Evolutionary conservation across 2,888 invertebrate genomes (phyloP).

Genomic region (Hartigia nigra): DNA sequence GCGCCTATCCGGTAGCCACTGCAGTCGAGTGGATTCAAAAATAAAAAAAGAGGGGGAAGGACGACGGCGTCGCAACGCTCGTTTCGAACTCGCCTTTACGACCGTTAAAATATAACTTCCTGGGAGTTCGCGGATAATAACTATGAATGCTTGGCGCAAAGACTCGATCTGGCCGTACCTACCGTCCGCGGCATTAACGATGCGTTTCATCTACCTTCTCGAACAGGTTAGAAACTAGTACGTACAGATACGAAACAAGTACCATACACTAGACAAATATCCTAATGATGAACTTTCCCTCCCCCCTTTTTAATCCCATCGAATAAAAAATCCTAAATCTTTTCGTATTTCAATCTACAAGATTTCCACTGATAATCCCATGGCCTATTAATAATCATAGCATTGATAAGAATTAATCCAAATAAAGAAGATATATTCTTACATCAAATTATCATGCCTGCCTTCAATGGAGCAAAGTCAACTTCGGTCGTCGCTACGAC

Average conservation of each 20-base stretch:
- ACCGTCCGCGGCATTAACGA: conserved; percentile 34
- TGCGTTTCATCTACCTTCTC: conserved; percentile 30
- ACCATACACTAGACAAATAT: background rate
- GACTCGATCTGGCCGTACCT: background rate
- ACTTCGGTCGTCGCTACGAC: background rate
- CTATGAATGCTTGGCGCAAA: conserved; percentile 39
- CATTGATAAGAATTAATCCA: background rate
- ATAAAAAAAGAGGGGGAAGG: background rate
- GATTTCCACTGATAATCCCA: background rate
- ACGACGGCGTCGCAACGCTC: background rate
- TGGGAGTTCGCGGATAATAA: conserved; percentile 52
- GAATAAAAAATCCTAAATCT: background rate
- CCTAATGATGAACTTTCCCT: background rate
- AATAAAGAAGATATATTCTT: background rate
- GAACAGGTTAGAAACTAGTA: background rate
- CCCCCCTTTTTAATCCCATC: background rate
- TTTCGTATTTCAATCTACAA: background rate
- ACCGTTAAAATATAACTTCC: conserved; percentile 54
- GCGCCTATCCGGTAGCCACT: conserved; percentile 38
- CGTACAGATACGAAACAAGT: background rate
- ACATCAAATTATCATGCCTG: background rate
- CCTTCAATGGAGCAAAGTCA: background rate
- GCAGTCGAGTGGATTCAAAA: background rate
- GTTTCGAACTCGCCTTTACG: conserved; percentile 34
- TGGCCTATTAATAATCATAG: background rate